Conservation (phyloP, 2,888 invertebrate species). For the Helicoverpa assulta region DNA sequence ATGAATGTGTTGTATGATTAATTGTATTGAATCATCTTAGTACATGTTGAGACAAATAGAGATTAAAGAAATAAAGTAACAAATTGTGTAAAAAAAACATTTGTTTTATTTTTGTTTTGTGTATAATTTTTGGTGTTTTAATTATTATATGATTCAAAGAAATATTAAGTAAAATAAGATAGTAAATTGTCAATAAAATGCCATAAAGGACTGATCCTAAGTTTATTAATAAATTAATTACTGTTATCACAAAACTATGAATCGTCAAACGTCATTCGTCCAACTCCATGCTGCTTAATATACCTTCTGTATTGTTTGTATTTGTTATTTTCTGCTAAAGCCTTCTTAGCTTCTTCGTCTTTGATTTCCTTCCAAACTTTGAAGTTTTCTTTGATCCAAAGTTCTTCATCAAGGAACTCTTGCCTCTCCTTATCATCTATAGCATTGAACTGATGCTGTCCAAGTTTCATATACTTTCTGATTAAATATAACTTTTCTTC, state of each 20-base stretch:
- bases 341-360: slow-evolving; percentile 96
- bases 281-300: slow-evolving; percentile 96
- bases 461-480: slow-evolving; percentile 93
- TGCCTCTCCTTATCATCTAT: slow-evolving; percentile 94
- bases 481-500: slow-evolving; percentile 97
- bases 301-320: slow-evolving; percentile 97
- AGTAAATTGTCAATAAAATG: slow-evolving; percentile 46
- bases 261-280: slow-evolving; percentile 97
- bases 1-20: slow-evolving; percentile 77
- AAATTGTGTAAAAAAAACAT: slow-evolving; percentile 83
- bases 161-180: slow-evolving; percentile 41
- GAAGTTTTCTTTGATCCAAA: slow-evolving; percentile 96
- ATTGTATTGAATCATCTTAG: slow-evolving; percentile 82
- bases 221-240: slow-evolving; percentile 52
- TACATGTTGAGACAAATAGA: slow-evolving; percentile 85
- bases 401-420: slow-evolving; percentile 93
- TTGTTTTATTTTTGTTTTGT: slow-evolving; percentile 78
- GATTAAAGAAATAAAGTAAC: slow-evolving; percentile 84
- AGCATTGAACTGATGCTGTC: slow-evolving; percentile 93
- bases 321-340: slow-evolving; percentile 95
- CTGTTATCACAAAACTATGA: slow-evolving; percentile 74
- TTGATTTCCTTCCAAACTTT: slow-evolving; percentile 94
- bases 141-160: slow-evolving; percentile 33
- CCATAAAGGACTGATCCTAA: slow-evolving; percentile 43
- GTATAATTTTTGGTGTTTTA: slow-evolving; percentile 56